Evolutionary conservation across 2,888 invertebrate species (phyloP), one percentile per base, ranked within the genome.

Genomic region (Sesia bembeciformis): DNA sequence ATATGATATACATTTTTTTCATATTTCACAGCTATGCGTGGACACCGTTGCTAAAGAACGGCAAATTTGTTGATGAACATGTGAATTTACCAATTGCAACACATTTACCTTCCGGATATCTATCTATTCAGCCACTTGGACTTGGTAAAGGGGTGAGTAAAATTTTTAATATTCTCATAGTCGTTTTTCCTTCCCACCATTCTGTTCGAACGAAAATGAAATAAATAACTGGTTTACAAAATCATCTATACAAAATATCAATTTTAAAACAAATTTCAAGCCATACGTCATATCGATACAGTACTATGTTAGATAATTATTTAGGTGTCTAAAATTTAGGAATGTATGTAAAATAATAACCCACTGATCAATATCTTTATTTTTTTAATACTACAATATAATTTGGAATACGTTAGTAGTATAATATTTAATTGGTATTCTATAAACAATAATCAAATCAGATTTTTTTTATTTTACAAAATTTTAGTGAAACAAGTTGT

Each of bases 61-160:
- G 96, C 67, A 96, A 95, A 78, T 90, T 97, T 60, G 93, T 94
- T 56, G 93, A 96, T 54, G 97, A 97, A 68, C 92, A 95, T 61
- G 94, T 96, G 65, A 90, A 90, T 60, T 88, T 98, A 62, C 94
- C 97, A 0, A 96, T 99, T 49, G 96, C 98, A 0, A 93, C 95
- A 5, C 93, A 95, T 74, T 90, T 98, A 58, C 97, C 98, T 0
- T 91, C 95, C 4, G 97, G 97, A 50, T 99, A 99, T 83, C 91
- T 98, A 51, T 92, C 96, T 6, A 95, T 97, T 69, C 96, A 97
- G 74, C 96, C 96, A 1, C 91, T 97, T 54, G 97, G 97, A 41
- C 91, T 97, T 56, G 97, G 97, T 55, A 97, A 94, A 93, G 97
- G 97, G 84, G 96, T 96, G 90, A 92, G 92, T 40, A 38, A 39